A percentile compares a stretch with the other conserved stretches of the same genome.
These are phyloP conservation scores for Rhogogaster chlorosoma DNA, from an alignment of 2,888 invertebrate species.

Conservation along the genomic window DNA sequence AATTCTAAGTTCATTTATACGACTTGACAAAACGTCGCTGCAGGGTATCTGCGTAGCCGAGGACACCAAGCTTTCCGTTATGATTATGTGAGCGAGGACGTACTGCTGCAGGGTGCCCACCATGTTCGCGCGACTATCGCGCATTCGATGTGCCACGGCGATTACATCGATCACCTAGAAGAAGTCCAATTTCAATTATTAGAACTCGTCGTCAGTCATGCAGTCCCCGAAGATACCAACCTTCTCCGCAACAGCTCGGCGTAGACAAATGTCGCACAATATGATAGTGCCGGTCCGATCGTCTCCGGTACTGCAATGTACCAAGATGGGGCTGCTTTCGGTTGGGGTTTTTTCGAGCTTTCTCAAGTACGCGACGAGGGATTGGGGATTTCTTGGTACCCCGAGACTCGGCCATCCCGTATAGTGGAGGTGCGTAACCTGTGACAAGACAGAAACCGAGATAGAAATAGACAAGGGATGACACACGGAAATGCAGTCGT, in stretches of 20 bases:
- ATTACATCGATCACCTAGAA: conserved; percentile 66
- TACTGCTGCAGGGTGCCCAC: conserved; percentile 76
- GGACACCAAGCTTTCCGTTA: conserved; percentile 75
- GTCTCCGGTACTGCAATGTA: conserved; percentile 83
- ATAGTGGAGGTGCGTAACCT: conserved; percentile 79
- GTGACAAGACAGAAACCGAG: too few relatives aligned
- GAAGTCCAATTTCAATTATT: neutral
- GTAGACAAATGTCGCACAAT: conserved; percentile 80
- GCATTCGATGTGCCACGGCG: conserved; percentile 54
- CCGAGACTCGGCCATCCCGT: conserved; percentile 80
- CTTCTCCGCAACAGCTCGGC: conserved; percentile 77
- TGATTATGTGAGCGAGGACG: conserved; percentile 77
- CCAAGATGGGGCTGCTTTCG: conserved; percentile 76
- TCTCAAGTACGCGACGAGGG: conserved; percentile 74
- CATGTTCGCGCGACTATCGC: conserved; percentile 68
- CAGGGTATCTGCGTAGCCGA: neutral
- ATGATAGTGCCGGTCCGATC: conserved; percentile 83
- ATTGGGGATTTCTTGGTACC: conserved; percentile 75
- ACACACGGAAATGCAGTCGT: neutral
- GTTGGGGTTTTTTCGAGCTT: conserved; percentile 74
- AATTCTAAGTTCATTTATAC: neutral
- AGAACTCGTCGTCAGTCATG: conserved; percentile 56
- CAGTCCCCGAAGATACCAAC: conserved; percentile 64
- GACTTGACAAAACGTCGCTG: neutral
- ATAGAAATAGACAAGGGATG: too few relatives aligned